phyloP scores from a whole-genome alignment of 2,113 vertebrate species.

The Corapipo altera region DNA sequence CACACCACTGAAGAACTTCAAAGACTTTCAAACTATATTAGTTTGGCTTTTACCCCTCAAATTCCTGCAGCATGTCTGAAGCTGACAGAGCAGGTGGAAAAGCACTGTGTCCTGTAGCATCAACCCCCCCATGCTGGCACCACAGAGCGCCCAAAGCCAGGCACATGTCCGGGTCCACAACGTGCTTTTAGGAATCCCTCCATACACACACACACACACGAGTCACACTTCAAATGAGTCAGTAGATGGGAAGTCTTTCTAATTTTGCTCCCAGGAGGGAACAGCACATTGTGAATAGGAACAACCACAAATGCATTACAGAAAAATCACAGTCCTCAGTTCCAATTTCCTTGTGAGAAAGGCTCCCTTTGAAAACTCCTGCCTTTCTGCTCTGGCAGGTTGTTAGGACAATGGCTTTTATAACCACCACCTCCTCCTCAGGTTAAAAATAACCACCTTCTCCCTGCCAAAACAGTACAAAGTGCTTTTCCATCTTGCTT shows the following conservation, averaged over 20 bases:
- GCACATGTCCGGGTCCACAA: accelerated
- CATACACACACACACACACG: background rate
- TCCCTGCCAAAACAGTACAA: background rate
- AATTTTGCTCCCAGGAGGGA: conserved; percentile 1
- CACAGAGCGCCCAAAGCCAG: accelerated
- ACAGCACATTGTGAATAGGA: background rate
- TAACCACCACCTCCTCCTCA: background rate
- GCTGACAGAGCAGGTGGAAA: background rate
- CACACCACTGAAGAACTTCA: background rate
- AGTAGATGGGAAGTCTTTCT: conserved; percentile 32
- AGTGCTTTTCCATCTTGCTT: background rate
- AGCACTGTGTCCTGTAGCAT: background rate
- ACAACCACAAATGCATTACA: background rate
- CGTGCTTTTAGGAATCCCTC: background rate
- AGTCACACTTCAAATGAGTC: conserved; percentile 21
- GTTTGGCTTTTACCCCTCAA: background rate
- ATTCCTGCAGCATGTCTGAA: background rate
- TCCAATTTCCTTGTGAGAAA: conserved; percentile 19
- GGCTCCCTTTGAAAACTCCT: background rate
- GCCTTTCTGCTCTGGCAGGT: background rate
- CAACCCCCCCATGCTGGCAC: accelerated
- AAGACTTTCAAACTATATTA: background rate
- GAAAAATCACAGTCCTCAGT: conserved; percentile 2
- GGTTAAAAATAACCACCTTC: conserved; percentile 16
- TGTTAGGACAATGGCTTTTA: conserved; percentile 1